A percentile compares a stretch with the other conserved stretches of the same genome.
Conservation (phyloP, 2,113 vertebrate genomes). For the Nesogale talazaci region DNA sequence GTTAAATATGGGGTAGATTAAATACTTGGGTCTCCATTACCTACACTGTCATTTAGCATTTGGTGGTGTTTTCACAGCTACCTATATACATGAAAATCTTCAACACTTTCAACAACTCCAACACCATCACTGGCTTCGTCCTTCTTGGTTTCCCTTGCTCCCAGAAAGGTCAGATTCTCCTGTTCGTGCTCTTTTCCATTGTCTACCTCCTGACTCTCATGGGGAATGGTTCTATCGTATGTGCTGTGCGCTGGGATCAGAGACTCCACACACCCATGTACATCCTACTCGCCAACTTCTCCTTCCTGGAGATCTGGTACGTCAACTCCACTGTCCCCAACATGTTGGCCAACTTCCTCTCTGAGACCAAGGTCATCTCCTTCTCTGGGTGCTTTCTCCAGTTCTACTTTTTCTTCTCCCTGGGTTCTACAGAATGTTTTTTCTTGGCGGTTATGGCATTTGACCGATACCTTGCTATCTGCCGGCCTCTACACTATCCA, state of each 20-base stretch:
- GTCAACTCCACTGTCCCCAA: conserved; percentile 66
- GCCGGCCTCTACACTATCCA: conserved; percentile 71
- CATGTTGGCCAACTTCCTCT: conserved; percentile 70
- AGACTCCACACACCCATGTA: conserved; percentile 68
- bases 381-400: conserved; percentile 26
- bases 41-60: not conserved
- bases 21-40: not conserved
- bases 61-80: not conserved
- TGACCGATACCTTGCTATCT: conserved; percentile 81
- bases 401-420: conserved; percentile 77
- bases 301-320: conserved; percentile 71
- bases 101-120: not conserved
- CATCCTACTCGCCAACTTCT: conserved; percentile 68
- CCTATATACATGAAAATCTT: conserved; percentile 57
- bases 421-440: conserved; percentile 75
- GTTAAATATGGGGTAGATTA: not conserved
- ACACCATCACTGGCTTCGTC: conserved; percentile 58
- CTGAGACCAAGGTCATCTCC: conserved; percentile 16
- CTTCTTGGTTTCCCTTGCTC: conserved; percentile 71
- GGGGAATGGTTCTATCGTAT: conserved; percentile 63
- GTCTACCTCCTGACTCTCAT: conserved; percentile 38
- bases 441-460: conserved; percentile 79
- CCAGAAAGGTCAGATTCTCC: not conserved
- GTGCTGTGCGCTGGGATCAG: conserved; percentile 18
- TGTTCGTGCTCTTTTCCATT: conserved; percentile 57